A percentile compares a stretch with the other conserved stretches of the same genome.
Evolutionary conservation across 2,113 vertebrate species (phyloP).

Genomic region (Planiliza haematocheilus): DNA sequence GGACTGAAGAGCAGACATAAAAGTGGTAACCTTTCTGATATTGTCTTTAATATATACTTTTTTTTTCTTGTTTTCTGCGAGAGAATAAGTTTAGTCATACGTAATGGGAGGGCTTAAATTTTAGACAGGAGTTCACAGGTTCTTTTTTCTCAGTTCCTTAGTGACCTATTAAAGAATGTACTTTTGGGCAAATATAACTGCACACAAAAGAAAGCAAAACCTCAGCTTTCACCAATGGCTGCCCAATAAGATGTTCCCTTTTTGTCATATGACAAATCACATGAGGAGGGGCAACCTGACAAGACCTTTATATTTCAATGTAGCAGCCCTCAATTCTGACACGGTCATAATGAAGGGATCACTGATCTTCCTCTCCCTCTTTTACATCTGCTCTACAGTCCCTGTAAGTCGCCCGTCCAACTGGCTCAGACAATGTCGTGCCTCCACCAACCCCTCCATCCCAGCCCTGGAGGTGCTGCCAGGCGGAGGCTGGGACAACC

Average conservation of each 20-base stretch:
- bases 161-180: no score
- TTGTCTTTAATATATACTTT: not conserved
- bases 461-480: slow-evolving; percentile 90
- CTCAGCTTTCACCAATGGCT: not conserved
- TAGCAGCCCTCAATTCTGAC: not conserved
- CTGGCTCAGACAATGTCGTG: slow-evolving; percentile 82
- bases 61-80: no score
- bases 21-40: not conserved
- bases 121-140: no score
- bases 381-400: slow-evolving; percentile 45
- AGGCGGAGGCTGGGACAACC: slow-evolving; percentile 94
- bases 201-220: no score
- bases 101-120: no score
- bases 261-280: slow-evolving; percentile 35
- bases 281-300: slow-evolving; percentile 26
- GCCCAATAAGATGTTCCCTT: not conserved
- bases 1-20: no score
- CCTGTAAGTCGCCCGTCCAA: slow-evolving; percentile 65
- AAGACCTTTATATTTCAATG: not conserved
- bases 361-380: slow-evolving; percentile 44
- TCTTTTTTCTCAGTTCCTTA: no score
- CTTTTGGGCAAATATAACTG: no score
- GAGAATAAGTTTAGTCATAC: no score
- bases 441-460: slow-evolving; percentile 66
- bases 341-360: slow-evolving; percentile 55